A percentile compares a stretch with the other conserved stretches of the same genome.
These are phyloP conservation scores for Tiaroga cobitis DNA, from an alignment of 2,797 vertebrate species.

Conservation along the genomic window DNA sequence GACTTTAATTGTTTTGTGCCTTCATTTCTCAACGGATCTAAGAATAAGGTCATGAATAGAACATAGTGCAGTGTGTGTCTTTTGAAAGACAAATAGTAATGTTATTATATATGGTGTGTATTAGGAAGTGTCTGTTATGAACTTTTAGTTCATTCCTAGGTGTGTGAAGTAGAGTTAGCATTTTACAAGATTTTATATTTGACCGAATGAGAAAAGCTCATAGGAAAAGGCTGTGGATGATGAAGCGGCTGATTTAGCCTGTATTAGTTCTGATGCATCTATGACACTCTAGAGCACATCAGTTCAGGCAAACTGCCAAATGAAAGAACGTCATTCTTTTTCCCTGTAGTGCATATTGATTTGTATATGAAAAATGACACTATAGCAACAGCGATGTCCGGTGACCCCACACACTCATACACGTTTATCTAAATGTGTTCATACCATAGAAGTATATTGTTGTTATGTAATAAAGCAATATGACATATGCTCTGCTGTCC, in stretches of 20 bases:
- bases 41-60: neutral
- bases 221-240: neutral
- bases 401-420: too few species aligned
- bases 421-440: neutral
- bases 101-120: neutral
- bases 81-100: neutral
- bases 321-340: neutral
- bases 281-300: neutral
- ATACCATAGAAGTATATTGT: neutral
- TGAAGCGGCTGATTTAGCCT: neutral
- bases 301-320: neutral
- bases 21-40: neutral
- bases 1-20: neutral
- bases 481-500: neutral
- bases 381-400: neutral
- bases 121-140: neutral
- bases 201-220: neutral
- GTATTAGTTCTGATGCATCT: neutral
- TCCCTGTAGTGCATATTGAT: constrained; percentile 1
- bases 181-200: neutral
- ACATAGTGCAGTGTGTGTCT: neutral
- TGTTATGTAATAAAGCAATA: neutral
- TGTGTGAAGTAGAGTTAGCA: neutral
- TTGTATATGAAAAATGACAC: neutral
- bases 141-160: neutral